Base-by-base conservation (phyloP, 2,888 invertebrate species). In the Diaprepes abbreviatus region DNA sequence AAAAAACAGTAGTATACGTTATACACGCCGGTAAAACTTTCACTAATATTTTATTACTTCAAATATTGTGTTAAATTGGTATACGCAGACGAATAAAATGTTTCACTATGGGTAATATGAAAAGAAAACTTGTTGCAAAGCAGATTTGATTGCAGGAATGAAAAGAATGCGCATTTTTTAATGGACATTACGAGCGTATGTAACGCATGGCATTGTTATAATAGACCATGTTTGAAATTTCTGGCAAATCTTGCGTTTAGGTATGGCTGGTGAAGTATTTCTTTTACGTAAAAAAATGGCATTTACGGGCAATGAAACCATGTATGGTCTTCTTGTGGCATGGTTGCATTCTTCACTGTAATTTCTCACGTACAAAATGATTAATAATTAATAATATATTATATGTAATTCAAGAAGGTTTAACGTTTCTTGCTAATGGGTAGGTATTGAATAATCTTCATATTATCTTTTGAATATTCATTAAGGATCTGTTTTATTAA, bases 11-110 rank as follows among this genome's bases (percentile, higher is more conserved):
- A 52, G 33, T 52, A 31, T 28, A 19, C 45, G 3, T 52, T 35
- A 36, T 14, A 36, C 55, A 24, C 17, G 31, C 19, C 48, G 33
- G 59, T 33, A 17, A 12, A 60, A 60, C 60, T 60, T 60, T 60
- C 60, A 48, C 60, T 60, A 43, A 48, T 55, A 55, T 55, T 55
- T 55, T 55, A 55, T 55, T 38, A 55, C 36, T 24, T 38, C 14
- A 55, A 36, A 55, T 38, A 55, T 33, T 21, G 38, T 54, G 28
- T 50, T 28, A 50, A 50, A 50, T 31, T 14, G 48, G 48, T 28
- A 28, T 50, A 50, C 14, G 12, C 24, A n/a, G 14, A 48, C 16
- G 19, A 35, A 54, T 35, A 16, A 35, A 54, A 54, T 33, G 54
- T 54, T 35, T 54, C 17, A 52, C 33, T 52, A 52, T 35, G 35